Percentiles rank a stretch among this genome's conserved stretches.
Evolutionary conservation across 2,888 invertebrate species (phyloP).

Genomic region (Lapara coniferarum): DNA sequence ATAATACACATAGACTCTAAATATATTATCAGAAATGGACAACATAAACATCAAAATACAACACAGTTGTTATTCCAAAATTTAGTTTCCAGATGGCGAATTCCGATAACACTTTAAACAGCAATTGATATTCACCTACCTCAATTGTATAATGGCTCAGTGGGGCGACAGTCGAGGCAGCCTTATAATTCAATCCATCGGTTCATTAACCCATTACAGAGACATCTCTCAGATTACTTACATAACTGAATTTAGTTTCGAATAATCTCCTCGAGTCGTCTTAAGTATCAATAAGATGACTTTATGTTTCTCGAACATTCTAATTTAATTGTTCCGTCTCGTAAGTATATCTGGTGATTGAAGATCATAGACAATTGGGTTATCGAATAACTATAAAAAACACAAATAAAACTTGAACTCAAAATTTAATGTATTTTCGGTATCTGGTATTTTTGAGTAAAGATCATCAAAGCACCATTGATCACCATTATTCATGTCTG

Average conservation of each 20-base stretch:
- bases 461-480: too few species aligned
- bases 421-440: too few species aligned
- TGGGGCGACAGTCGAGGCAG: constrained; percentile 49
- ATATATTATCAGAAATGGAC: not conserved
- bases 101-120: constrained; percentile 41
- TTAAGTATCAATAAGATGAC: constrained; percentile 13
- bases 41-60: not conserved
- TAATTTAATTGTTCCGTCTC: constrained; percentile 13
- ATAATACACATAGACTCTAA: too few species aligned
- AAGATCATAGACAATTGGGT: not conserved
- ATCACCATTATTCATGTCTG: too few species aligned
- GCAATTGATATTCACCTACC: constrained; percentile 57
- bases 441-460: too few species aligned
- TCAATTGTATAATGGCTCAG: constrained; percentile 57
- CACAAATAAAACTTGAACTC: too few species aligned
- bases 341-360: not conserved
- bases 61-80: constrained; percentile 10
- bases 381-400: too few species aligned
- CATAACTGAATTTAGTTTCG: constrained; percentile 56
- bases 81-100: constrained; percentile 20
- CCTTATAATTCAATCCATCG: constrained; percentile 62
- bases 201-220: constrained; percentile 49
- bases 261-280: not conserved
- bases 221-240: constrained; percentile 50
- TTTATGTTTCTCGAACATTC: constrained; percentile 16